These are phyloP conservation scores for Dreissena rostriformis DNA, from an alignment of 1,140 invertebrate species.

Conservation along the genomic window DNA sequence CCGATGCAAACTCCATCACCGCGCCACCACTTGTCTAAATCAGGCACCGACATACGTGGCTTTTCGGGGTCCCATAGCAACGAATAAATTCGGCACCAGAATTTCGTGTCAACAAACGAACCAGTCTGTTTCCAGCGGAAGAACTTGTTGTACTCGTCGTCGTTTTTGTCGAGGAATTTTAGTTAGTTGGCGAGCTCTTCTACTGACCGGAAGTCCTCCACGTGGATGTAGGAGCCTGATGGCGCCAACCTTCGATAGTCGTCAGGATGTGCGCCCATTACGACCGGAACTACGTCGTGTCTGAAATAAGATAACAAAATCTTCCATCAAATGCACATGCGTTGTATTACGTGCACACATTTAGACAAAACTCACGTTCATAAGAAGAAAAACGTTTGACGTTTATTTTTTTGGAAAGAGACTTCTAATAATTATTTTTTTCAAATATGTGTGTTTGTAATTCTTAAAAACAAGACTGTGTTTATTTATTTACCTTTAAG, in stretches of 20 bases:
- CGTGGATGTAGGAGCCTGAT: slow-evolving; percentile 93
- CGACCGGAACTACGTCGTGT: slow-evolving; percentile 81
- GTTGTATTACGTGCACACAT: not conserved
- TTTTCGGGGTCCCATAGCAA: slow-evolving; percentile 68
- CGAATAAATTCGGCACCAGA: slow-evolving; percentile 96
- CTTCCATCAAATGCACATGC: not conserved
- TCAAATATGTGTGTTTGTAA: no score
- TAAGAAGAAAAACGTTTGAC: no score
- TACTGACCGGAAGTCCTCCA: slow-evolving; percentile 95
- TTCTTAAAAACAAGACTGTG: no score
- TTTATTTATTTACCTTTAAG: no score
- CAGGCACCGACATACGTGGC: slow-evolving; percentile 32
- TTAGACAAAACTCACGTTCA: not conserved
- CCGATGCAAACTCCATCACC: slow-evolving; percentile 59
- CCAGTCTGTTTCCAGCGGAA: slow-evolving; percentile 79
- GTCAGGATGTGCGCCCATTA: slow-evolving; percentile 82
- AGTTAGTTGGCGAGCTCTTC: slow-evolving; percentile 94
- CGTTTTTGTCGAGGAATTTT: slow-evolving; percentile 82
- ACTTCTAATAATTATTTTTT: not conserved
- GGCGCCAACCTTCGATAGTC: slow-evolving; percentile 79
- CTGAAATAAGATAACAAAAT: slow-evolving; percentile 51
- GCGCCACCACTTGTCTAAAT: slow-evolving; percentile 70
- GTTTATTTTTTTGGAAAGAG: not conserved
- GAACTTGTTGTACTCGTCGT: slow-evolving; percentile 77
- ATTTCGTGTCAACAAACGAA: slow-evolving; percentile 82